phyloP scores from a whole-genome alignment of 1,140 invertebrate species.

The Drosophila subobscura region DNA sequence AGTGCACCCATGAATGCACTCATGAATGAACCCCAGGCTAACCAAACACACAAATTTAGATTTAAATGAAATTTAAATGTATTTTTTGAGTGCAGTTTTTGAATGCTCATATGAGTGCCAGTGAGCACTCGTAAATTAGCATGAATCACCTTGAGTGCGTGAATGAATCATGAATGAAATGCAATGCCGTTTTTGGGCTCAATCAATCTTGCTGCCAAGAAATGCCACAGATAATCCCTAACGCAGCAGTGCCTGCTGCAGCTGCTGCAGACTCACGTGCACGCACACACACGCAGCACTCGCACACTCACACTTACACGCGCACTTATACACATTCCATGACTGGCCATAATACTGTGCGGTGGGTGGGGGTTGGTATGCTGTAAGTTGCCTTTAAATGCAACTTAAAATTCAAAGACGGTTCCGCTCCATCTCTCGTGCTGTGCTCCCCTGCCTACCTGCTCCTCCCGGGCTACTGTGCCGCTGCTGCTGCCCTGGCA shows the following conservation, averaged over 20 bases:
- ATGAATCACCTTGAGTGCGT: neutral
- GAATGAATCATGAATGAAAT: conserved; percentile 20
- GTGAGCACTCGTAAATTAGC: no score
- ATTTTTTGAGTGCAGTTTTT: no score
- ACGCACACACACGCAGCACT: conserved; percentile 5
- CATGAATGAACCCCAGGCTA: no score
- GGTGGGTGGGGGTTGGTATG: neutral
- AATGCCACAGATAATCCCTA: conserved; percentile 33
- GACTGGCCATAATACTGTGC: conserved; percentile 28
- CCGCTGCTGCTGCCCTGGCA: conserved; percentile 7
- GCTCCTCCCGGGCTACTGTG: conserved; percentile 6
- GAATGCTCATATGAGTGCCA: no score
- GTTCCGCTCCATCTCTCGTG: conserved; percentile 3
- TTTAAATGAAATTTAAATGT: no score
- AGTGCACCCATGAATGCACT: no score
- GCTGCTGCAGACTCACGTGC: conserved; percentile 23
- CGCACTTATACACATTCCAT: conserved; percentile 34
- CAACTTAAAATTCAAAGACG: conserved; percentile 59
- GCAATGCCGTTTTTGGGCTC: conserved; percentile 3
- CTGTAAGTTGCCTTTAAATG: conserved; percentile 27
- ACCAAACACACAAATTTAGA: no score
- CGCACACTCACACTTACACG: conserved; percentile 19
- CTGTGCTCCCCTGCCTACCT: no score
- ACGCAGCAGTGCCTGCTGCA: neutral
- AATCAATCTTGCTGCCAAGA: conserved; percentile 34